Evolutionary conservation across 2,888 invertebrate species (phyloP).

Genomic region (Athripsodes cinereus): DNA sequence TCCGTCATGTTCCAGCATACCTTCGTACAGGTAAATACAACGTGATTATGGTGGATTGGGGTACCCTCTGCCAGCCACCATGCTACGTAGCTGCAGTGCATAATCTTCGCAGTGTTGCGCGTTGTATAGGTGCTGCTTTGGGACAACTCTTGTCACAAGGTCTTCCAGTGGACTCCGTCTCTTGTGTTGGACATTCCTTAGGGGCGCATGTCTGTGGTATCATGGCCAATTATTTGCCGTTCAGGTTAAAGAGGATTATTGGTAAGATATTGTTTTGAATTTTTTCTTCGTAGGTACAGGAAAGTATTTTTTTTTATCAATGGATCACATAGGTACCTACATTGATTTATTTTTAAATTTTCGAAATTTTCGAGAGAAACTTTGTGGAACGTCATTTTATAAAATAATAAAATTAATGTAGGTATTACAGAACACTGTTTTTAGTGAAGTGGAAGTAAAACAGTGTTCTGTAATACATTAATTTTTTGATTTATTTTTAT

Average conservation of each 20-base stretch:
- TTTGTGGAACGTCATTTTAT: no score
- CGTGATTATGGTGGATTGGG: slow-evolving; percentile 74
- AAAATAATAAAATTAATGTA: no score
- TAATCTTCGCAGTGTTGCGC: slow-evolving; percentile 65
- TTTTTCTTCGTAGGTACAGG: no score
- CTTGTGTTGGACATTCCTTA: slow-evolving; percentile 72
- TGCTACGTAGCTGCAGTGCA: slow-evolving; percentile 72
- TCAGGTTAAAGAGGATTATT: slow-evolving; percentile 67
- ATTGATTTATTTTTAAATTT: no score
- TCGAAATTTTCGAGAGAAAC: no score
- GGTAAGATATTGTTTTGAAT: slow-evolving; percentile 39
- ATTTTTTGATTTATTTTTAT: no score
- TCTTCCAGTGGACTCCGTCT: slow-evolving; percentile 57
- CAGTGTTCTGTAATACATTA: no score
- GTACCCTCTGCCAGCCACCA: slow-evolving; percentile 60
- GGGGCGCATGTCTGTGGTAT: slow-evolving; percentile 74
- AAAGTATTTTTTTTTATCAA: no score
- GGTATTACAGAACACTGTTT: no score
- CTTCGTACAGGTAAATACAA: slow-evolving; percentile 68
- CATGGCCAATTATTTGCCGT: slow-evolving; percentile 64
- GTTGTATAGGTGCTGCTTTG: slow-evolving; percentile 61
- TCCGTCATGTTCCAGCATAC: slow-evolving; percentile 64
- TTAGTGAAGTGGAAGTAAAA: no score
- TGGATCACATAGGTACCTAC: no score
- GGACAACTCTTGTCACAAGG: slow-evolving; percentile 59